A percentile compares a stretch with the other conserved stretches of the same genome.
phyloP scores from a whole-genome alignment of 2,113 vertebrate genomes.

The Arizona elegans region DNA sequence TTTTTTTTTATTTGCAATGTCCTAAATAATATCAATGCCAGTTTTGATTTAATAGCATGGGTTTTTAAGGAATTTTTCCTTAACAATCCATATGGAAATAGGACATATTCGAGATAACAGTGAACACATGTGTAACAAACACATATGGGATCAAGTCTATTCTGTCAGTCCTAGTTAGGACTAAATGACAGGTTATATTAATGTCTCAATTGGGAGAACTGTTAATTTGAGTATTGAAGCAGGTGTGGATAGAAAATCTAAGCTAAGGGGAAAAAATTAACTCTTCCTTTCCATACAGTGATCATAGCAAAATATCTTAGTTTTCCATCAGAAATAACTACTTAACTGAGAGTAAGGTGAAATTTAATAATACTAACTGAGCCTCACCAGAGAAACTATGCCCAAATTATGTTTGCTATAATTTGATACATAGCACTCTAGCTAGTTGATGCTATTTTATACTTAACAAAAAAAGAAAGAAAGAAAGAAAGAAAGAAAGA shows the following conservation, averaged over 20 bases:
- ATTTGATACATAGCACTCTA: background rate
- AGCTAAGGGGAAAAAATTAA: background rate
- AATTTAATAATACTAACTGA: background rate
- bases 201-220: background rate
- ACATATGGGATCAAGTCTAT: background rate
- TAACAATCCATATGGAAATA: background rate
- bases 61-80: background rate
- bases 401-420: background rate
- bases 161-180: background rate
- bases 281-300: background rate
- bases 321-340: background rate
- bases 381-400: background rate
- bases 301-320: background rate
- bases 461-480: background rate
- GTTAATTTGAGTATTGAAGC: background rate
- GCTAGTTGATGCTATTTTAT: background rate
- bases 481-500: no score
- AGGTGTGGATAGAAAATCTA: background rate
- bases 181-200: background rate
- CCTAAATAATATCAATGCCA: background rate
- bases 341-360: background rate
- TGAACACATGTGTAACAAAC: background rate
- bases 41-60: background rate
- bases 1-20: background rate
- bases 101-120: background rate